Base-by-base conservation (phyloP, 2,888 invertebrate species). In the Nomada ruficornis region DNA sequence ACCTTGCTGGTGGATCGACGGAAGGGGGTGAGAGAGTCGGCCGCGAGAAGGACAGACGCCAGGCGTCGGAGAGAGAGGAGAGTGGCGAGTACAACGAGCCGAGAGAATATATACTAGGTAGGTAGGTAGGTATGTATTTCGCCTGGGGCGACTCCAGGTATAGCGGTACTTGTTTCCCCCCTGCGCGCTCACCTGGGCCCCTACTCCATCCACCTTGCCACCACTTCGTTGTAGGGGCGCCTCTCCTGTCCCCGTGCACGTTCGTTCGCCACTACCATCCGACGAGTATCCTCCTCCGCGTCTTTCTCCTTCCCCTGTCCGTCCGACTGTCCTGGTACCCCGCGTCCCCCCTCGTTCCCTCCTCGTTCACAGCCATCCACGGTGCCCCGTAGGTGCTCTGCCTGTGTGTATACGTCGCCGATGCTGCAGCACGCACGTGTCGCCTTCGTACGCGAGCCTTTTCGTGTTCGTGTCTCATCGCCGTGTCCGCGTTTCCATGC, bases 121-220 rank as follows among this genome's bases (percentile, higher is more conserved):
- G 92, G 91, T 91, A 92, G 92, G 92, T 92, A 92, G 91, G 92
- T 92, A 92, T 93, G 93, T 92, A 93, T 93, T 91, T 90, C 87
- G 93, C 93, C 93, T 88, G 84, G 83, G 91, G 93, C 92, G 80
- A 91, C 92, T 90, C 89, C 91, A 89, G 89, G 91, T 90, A 91
- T 93, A 93, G 93, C 93, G 93, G 93, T 93, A 93, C 93, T 70
- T 36, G 36, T 36, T 36, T 7, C 5, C 36, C 86, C 69, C 78
- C 86, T 83, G 76, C 87, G 84, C 84, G 88, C 85, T 83, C 82
- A 83, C 87, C 83, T 18, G 10, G 84, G 68, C 74, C 86, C 84
- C 84, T 78, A 65, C 78, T 69, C 74, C 75, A 59, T 18, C 36
- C 73, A 42, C n/a, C 50, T 36, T 64, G 64, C 76, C 88, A 64